These are phyloP conservation scores for Brachycybe producta DNA, from an alignment of 2,888 invertebrate species.

Conservation along the genomic window DNA sequence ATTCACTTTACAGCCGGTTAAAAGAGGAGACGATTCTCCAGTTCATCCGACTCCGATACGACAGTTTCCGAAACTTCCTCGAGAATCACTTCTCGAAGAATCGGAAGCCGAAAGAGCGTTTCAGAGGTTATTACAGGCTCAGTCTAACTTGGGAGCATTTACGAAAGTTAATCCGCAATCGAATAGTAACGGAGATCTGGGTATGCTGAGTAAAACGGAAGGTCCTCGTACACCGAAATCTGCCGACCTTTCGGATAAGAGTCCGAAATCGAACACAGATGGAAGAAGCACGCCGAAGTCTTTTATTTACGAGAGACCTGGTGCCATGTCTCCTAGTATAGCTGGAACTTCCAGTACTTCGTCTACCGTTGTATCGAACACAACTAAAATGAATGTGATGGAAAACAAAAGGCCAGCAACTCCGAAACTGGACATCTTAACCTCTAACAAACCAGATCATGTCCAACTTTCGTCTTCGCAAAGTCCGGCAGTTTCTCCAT, in stretches of 20 bases:
- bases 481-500: background rate
- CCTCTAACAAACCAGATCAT: constrained; percentile 2
- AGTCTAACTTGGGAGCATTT: constrained; percentile 40
- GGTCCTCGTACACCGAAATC: constrained; percentile 14
- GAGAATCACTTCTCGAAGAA: constrained; percentile 31
- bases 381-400: background rate
- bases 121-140: constrained; percentile 42
- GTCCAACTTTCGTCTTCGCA: too few relatives aligned
- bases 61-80: constrained; percentile 2
- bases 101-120: constrained; percentile 47
- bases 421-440: constrained; percentile 8
- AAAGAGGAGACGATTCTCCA: constrained; percentile 12
- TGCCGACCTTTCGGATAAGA: constrained; percentile 13
- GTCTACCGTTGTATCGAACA: too few relatives aligned
- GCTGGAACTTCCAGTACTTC: background rate
- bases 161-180: constrained; percentile 44
- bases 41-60: constrained; percentile 5
- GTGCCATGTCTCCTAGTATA: constrained; percentile 3
- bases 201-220: constrained; percentile 13
- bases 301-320: background rate
- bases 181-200: too few relatives aligned
- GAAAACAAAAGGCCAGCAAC: constrained; percentile 14
- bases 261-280: constrained; percentile 16
- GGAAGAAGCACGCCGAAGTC: constrained; percentile 18
- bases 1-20: background rate